Evolutionary conservation across 2,888 invertebrate species (phyloP).

Genomic region (Cheilosia scutellata): DNA sequence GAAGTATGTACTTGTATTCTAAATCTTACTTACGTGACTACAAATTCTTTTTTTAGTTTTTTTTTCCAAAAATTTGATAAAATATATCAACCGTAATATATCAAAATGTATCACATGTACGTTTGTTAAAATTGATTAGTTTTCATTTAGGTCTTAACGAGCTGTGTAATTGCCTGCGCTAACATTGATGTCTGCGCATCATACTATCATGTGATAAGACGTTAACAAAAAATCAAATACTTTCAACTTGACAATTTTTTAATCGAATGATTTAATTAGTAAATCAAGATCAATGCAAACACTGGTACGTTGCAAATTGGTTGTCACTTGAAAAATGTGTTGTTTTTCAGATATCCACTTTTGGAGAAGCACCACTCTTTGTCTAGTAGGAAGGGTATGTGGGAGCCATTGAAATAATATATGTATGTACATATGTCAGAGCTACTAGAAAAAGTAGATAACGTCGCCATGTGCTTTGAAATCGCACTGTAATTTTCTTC

Average conservation of each 20-base stretch:
- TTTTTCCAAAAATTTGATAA: too few species aligned
- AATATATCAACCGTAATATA: neutral
- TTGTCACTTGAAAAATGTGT: neutral
- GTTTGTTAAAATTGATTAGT: neutral
- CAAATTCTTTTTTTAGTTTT: too few species aligned
- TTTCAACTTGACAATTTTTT: neutral
- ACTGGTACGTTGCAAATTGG: neutral
- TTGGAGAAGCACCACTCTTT: neutral
- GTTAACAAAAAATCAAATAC: neutral
- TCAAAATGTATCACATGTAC: neutral
- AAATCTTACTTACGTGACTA: too few species aligned
- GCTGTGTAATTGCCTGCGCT: neutral
- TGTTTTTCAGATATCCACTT: neutral
- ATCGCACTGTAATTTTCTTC: too few species aligned
- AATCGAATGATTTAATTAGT: neutral
- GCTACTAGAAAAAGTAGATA: too few species aligned
- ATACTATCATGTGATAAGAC: neutral
- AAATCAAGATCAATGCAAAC: conserved; percentile 18
- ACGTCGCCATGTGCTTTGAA: too few species aligned
- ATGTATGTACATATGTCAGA: too few species aligned
- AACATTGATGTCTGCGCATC: too few species aligned
- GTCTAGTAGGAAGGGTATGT: neutral
- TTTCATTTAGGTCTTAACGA: neutral
- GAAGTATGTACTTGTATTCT: too few species aligned
- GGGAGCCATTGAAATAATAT: too few species aligned